These are phyloP conservation scores for Coluber constrictor DNA, from an alignment of 2,797 vertebrate species.

Conservation along the genomic window DNA sequence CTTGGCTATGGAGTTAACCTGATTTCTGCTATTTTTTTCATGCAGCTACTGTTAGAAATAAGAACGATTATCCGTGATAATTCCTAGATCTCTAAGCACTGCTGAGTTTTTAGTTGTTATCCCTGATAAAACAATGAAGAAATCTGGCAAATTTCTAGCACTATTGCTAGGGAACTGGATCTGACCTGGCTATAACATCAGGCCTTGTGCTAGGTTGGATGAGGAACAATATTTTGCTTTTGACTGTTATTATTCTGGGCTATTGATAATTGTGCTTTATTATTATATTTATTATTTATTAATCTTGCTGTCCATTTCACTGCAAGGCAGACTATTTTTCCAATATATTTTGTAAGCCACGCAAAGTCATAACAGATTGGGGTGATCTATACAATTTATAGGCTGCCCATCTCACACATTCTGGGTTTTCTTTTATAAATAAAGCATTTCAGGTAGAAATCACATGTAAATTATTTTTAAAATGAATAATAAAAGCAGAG, in stretches of 20 bases:
- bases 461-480: background rate
- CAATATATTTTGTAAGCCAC: background rate
- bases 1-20: background rate
- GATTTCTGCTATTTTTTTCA: background rate
- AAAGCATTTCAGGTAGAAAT: background rate
- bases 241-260: background rate
- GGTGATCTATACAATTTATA: background rate
- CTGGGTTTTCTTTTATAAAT: background rate
- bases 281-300: background rate
- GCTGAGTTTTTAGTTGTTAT: background rate
- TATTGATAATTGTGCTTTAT: background rate
- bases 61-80: background rate
- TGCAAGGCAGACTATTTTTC: background rate
- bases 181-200: background rate
- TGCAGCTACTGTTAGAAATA: background rate
- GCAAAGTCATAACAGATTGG: background rate
- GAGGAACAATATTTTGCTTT: background rate
- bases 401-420: background rate
- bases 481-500: background rate
- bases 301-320: background rate
- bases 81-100: background rate
- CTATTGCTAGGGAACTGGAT: background rate
- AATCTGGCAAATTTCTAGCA: background rate
- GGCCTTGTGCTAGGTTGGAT: background rate
- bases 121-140: background rate